A percentile compares a stretch with the other conserved stretches of the same genome.
Evolutionary conservation across 2,113 vertebrate species (phyloP).

Genomic region (Tetraodon nigroviridis): DNA sequence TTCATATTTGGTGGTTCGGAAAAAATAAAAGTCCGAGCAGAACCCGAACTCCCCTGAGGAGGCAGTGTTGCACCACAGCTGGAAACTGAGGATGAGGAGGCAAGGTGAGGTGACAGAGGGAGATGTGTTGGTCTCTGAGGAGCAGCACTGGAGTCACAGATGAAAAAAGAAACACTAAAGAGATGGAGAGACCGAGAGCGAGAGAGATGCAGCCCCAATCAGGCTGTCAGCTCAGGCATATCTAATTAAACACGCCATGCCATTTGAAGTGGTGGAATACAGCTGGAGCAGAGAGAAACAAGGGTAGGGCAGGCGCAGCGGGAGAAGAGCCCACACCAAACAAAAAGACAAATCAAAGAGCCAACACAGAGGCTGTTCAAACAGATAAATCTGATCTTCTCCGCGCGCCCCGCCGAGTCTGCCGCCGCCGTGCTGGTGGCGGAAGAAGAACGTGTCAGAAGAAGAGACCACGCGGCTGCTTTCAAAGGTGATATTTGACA

Average conservation of each 20-base stretch:
- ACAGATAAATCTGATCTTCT: slow-evolving; percentile 30
- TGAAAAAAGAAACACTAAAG: neutral
- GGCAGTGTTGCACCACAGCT: slow-evolving; percentile 42
- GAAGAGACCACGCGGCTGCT: neutral
- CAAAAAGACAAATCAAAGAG: slow-evolving; percentile 39
- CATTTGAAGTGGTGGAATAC: slow-evolving; percentile 44
- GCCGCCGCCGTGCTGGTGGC: neutral
- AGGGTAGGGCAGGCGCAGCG: slow-evolving; percentile 21
- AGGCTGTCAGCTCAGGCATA: slow-evolving; percentile 39
- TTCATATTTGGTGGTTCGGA: neutral
- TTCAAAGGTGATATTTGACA: neutral
- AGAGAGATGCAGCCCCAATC: slow-evolving; percentile 33
- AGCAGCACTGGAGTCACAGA: slow-evolving; percentile 29
- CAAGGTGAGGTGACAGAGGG: slow-evolving; percentile 39
- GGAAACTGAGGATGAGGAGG: neutral
- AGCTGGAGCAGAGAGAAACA: slow-evolving; percentile 25
- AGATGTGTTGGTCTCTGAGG: slow-evolving; percentile 35
- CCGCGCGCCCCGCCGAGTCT: slow-evolving; percentile 7
- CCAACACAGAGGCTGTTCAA: slow-evolving; percentile 30
- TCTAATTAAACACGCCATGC: slow-evolving; percentile 48
- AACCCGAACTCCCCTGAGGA: slow-evolving; percentile 19
- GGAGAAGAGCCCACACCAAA: slow-evolving; percentile 39
- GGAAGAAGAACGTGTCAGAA: neutral
- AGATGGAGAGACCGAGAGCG: slow-evolving; percentile 6
- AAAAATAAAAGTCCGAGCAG: neutral